A percentile compares a stretch with the other conserved stretches of the same genome.
Evolutionary conservation across 2,888 invertebrate genomes (phyloP).

Genomic region (Osmoderma eremita): DNA sequence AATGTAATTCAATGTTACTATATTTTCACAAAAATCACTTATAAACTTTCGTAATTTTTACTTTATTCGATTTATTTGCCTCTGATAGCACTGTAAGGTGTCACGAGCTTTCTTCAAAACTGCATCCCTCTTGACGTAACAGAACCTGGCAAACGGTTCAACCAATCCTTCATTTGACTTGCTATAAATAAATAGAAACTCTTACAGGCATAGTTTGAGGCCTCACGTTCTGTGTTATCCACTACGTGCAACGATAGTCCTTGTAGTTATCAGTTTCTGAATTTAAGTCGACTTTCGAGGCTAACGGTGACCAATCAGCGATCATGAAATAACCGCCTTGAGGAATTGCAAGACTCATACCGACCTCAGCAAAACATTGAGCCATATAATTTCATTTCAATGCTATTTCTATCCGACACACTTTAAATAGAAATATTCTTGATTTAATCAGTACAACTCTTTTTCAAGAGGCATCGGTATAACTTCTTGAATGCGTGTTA

Average conservation of each 20-base stretch:
- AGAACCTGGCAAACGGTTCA: conserved; percentile 64
- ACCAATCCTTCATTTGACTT: conserved; percentile 63
- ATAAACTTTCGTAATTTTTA: too few relatives aligned
- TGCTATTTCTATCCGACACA: conserved; percentile 78
- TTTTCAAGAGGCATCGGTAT: conserved; percentile 87
- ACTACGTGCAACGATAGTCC: conserved; percentile 67
- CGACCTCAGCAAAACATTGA: conserved; percentile 77
- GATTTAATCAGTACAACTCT: conserved; percentile 76
- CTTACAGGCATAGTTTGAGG: conserved; percentile 69
- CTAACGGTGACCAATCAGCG: conserved; percentile 86
- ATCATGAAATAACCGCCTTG: conserved; percentile 98
- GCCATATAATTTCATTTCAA: conserved; percentile 83
- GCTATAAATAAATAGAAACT: conserved; percentile 69
- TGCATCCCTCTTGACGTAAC: conserved; percentile 45
- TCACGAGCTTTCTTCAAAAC: conserved; percentile 21
- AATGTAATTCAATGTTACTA: too few relatives aligned
- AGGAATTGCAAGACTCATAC: conserved; percentile 90
- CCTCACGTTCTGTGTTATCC: conserved; percentile 68
- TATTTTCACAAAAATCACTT: too few relatives aligned
- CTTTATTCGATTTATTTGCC: neutral
- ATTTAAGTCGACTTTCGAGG: conserved; percentile 60
- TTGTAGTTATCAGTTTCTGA: conserved; percentile 29
- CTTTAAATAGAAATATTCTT: conserved; percentile 84
- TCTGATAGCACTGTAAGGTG: conserved; percentile 15
- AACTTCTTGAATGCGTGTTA: conserved; percentile 92